Evolutionary conservation across 2,888 invertebrate species (phyloP), one percentile per base, ranked within the genome.

Genomic region (Ormia ochracea): DNA sequence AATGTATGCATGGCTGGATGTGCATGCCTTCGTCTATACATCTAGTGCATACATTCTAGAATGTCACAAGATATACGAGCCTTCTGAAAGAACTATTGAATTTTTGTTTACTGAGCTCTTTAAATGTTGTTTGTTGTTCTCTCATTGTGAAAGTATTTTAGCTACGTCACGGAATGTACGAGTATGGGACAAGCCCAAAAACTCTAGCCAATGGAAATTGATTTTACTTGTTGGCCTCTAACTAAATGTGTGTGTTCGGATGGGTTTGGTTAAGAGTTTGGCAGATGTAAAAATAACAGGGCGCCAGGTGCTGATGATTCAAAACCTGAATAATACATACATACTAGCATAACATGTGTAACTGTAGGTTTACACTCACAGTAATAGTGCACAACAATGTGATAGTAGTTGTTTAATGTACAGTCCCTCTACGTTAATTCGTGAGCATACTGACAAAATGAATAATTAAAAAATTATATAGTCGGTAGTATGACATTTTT

Each of bases 141-240:
- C 26, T 50, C 17, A 48, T 28, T 58, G 56, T 12, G 63, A 69
- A 45, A 14, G 45, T 65, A 54, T 58, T 28, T 14, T 10, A 75
- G 81, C 85, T 86, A 87, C 86, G 87, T 86, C 86, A 86, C 81
- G 82, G n/a, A n/a, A n/a, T n/a, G n/a, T n/a, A 12, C 45, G 85
- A 38, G 38, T 54, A 17, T 45, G 36, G 28, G 87, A 85, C 86
- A 84, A 85, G 86, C 87, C 87, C 87, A 86, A 86, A 85, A 82
- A 79, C 73, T 50, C 82, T 82, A 73, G 75, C 86, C 86, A 87
- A 86, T 86, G 81, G 82, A 83, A 82, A 58, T 70, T 48, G 41
- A 14, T 56, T 75, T 66, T 31, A 33, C n/a, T 54, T 31, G 33
- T 61, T 70, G 79, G 65, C 79, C 79, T 79, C 79, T 66, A 75